Conservation (phyloP, 2,888 invertebrate genomes). For the Pammene aurita region DNA sequence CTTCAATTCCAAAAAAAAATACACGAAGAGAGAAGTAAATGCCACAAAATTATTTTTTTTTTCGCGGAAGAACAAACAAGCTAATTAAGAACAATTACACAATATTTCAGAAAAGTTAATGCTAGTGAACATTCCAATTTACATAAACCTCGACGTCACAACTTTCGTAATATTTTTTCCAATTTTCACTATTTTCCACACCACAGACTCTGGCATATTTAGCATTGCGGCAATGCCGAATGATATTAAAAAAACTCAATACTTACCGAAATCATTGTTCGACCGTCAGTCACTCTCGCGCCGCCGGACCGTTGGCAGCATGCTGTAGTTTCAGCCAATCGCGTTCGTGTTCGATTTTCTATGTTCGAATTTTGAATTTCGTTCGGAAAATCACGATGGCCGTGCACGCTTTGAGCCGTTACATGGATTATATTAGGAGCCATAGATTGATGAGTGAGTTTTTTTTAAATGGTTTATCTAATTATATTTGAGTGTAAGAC, state of each 20-base stretch:
- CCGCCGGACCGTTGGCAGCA: slow-evolving; percentile 53
- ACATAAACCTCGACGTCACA: slow-evolving; percentile 15
- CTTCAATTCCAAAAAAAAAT: no score
- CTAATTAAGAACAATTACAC: background rate
- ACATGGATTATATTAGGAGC: slow-evolving; percentile 56
- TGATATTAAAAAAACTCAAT: slow-evolving; percentile 30
- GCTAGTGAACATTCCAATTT: slow-evolving; percentile 5
- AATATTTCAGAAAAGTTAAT: background rate
- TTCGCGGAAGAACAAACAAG: no score
- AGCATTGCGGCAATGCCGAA: slow-evolving; percentile 30
- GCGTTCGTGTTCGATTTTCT: slow-evolving; percentile 42
- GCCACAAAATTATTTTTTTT: no score
- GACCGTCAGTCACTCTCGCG: slow-evolving; percentile 63
- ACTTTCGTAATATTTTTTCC: slow-evolving; percentile 16
- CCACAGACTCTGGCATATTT: slow-evolving; percentile 11
- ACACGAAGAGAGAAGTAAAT: no score
- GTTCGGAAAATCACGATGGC: slow-evolving; percentile 52
- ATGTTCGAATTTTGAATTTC: slow-evolving; percentile 31
- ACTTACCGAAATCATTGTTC: slow-evolving; percentile 48
- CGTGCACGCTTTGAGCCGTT: slow-evolving; percentile 51
- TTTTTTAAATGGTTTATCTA: slow-evolving; percentile 42
- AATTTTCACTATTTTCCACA: slow-evolving; percentile 28
- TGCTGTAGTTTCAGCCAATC: slow-evolving; percentile 54
- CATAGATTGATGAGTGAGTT: slow-evolving; percentile 65
- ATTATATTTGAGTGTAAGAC: background rate